Conservation (phyloP, 2,113 vertebrate genomes). For the Dipodomys stephensi region DNA sequence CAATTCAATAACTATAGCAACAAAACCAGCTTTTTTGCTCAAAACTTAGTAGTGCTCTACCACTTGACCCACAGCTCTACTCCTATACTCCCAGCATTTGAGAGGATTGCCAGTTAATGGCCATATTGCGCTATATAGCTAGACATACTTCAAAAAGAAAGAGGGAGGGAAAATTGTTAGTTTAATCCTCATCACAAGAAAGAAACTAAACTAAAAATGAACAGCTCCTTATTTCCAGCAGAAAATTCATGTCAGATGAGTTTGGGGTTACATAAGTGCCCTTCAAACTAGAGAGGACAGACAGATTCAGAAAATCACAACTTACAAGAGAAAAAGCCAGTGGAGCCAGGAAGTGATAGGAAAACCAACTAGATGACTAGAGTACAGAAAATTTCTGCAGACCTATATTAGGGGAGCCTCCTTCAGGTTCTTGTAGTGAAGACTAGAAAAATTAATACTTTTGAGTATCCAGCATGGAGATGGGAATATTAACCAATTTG, state of each 20-base stretch:
- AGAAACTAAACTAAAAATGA: conserved; percentile 15
- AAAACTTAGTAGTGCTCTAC: no score
- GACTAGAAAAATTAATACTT: neutral
- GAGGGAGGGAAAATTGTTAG: neutral
- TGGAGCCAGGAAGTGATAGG: neutral
- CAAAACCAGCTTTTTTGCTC: no score
- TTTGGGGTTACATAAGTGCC: neutral
- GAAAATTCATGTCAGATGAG: neutral
- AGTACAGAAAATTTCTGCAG: neutral
- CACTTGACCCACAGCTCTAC: no score
- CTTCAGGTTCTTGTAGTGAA: neutral
- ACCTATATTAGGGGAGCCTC: neutral
- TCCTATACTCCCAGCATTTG: no score
- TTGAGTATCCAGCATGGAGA: neutral
- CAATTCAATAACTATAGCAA: no score
- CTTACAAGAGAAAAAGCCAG: neutral
- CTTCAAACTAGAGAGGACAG: neutral
- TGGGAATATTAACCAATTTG: neutral
- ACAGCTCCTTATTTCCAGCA: neutral
- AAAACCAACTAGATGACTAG: neutral
- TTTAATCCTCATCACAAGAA: neutral
- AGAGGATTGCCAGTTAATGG: no score
- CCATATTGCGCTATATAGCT: neutral
- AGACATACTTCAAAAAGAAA: no score
- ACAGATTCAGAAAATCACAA: neutral